Percentiles rank a stretch among this genome's conserved stretches.
Evolutionary conservation across 2,888 invertebrate genomes (phyloP).

Genomic region (Gisinianus flammeolus): DNA sequence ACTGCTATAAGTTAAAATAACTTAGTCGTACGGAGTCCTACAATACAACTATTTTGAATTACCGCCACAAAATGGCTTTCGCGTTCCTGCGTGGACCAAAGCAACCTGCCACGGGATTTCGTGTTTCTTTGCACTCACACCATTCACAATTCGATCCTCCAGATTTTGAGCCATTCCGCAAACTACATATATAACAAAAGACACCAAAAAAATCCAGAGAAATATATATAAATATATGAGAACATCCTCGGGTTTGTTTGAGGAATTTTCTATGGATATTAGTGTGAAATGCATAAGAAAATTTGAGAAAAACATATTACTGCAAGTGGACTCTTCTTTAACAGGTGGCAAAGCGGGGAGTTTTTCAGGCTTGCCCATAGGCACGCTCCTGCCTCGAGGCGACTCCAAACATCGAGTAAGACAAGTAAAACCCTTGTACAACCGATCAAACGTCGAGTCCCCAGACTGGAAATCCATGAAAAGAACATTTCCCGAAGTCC

Average conservation of each 20-base stretch:
- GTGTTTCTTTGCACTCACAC: neutral
- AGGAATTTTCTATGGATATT: too few relatives aligned
- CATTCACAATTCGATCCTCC: constrained; percentile 13
- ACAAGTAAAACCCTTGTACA: constrained; percentile 22
- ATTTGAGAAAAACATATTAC: neutral
- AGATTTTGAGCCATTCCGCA: neutral
- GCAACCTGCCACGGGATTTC: constrained; percentile 31
- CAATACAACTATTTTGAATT: neutral
- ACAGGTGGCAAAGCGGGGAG: neutral
- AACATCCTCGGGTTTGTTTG: too few relatives aligned
- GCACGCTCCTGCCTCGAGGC: too few relatives aligned
- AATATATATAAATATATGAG: neutral
- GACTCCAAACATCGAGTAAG: neutral
- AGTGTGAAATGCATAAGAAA: too few relatives aligned
- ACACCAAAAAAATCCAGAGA: neutral
- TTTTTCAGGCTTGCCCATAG: neutral
- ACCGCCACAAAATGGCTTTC: constrained; percentile 30
- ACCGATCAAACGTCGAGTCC: constrained; percentile 23
- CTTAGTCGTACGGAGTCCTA: too few relatives aligned
- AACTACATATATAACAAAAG: neutral
- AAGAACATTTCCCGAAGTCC: neutral
- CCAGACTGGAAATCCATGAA: constrained; percentile 3
- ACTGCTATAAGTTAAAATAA: too few relatives aligned
- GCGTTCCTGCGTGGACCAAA: neutral
- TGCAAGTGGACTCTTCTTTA: neutral